Conservation (phyloP, 1,140 invertebrate species). For the Parapsyche elsis region DNA sequence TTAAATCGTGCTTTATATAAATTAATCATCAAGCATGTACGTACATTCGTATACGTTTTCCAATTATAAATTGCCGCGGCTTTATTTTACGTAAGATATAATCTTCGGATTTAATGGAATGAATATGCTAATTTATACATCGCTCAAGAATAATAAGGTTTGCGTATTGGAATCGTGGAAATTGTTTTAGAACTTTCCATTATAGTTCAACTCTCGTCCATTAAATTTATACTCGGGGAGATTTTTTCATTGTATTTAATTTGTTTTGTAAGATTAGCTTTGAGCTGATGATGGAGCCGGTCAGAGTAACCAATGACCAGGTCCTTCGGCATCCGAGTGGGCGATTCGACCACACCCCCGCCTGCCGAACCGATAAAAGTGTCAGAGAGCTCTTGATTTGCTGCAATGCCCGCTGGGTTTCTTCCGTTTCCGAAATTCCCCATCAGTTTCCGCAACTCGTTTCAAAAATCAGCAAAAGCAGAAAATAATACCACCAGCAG, state of each 20-base stretch:
- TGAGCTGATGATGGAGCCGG: too few relatives aligned
- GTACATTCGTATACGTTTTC: not conserved
- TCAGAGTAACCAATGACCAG: too few relatives aligned
- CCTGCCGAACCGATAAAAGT: not conserved
- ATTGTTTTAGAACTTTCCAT: too few relatives aligned
- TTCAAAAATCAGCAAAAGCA: not conserved
- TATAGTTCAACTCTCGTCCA: too few relatives aligned
- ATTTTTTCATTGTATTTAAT: too few relatives aligned
- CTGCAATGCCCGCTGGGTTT: not conserved
- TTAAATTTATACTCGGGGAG: too few relatives aligned
- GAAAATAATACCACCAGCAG: not conserved
- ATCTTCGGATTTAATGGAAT: not conserved
- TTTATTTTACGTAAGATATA: not conserved
- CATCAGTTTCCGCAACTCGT: not conserved
- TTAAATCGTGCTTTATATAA: too few relatives aligned
- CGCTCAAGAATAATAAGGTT: slow-evolving; percentile 5
- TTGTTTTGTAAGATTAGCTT: too few relatives aligned
- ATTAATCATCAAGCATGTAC: not conserved
- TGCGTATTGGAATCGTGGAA: not conserved
- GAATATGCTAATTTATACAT: slow-evolving; percentile 2
- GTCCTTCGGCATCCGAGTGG: not conserved
- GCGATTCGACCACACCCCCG: not conserved
- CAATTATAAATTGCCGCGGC: not conserved
- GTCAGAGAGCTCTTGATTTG: not conserved
- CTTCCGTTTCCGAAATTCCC: slow-evolving; percentile 1